Percentiles rank a stretch among this genome's conserved stretches.
Evolutionary conservation across 1,140 invertebrate species (phyloP).

Genomic region (Homarus americanus): DNA sequence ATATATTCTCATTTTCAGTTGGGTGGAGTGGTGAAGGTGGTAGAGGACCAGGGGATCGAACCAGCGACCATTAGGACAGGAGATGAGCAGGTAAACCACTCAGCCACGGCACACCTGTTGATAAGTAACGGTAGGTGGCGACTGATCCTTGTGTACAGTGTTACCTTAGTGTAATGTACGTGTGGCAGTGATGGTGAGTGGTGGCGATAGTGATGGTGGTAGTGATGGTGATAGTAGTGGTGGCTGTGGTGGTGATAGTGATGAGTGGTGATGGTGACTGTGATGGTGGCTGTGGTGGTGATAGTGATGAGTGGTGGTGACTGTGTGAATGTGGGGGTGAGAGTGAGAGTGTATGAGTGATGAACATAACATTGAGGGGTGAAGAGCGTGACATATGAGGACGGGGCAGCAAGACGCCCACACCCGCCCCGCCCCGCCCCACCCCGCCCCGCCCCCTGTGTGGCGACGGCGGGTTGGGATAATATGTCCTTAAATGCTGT

Average conservation of each 20-base stretch:
- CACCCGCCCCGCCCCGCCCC: too few species aligned
- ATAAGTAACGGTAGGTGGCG: too few species aligned
- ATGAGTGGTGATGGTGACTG: not conserved
- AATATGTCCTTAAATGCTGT: conserved; percentile 16
- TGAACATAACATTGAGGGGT: not conserved
- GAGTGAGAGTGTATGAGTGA: not conserved
- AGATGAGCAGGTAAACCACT: too few species aligned
- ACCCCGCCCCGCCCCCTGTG: not conserved
- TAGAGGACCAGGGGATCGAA: too few species aligned
- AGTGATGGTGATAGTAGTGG: not conserved
- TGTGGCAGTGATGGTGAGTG: too few species aligned
- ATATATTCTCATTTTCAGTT: too few species aligned
- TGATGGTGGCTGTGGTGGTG: not conserved
- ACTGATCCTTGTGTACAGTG: too few species aligned
- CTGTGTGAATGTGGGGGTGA: conserved; percentile 2
- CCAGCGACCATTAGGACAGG: too few species aligned
- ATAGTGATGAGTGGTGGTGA: not conserved
- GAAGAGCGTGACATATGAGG: not conserved
- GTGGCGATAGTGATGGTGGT: not conserved
- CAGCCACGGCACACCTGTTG: too few species aligned
- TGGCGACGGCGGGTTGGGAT: not conserved
- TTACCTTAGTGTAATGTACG: too few species aligned
- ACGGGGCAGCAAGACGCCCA: not conserved
- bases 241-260: not conserved
- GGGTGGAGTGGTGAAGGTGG: too few species aligned